phyloP scores from a whole-genome alignment of 2,888 invertebrate species.

The Chrysolina oricalcia region DNA sequence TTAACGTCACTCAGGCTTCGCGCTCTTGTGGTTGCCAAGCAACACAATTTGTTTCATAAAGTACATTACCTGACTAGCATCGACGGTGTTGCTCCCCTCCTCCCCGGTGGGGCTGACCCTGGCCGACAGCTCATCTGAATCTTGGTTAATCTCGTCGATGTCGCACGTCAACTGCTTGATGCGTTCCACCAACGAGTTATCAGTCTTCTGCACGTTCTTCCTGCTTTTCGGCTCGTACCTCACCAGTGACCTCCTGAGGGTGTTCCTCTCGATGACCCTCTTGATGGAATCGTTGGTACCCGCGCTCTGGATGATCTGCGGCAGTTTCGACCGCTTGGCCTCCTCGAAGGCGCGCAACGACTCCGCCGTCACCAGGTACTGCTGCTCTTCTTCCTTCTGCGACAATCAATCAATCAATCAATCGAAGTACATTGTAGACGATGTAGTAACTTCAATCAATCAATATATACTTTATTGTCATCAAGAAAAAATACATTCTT shows the following conservation, averaged over 20 bases:
- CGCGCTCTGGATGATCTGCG: slow-evolving; percentile 72
- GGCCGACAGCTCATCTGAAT: slow-evolving; percentile 52
- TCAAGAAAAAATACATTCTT: too few species aligned
- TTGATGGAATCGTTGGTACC: slow-evolving; percentile 80
- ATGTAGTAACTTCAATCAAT: too few species aligned
- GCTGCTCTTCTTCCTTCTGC: slow-evolving; percentile 62
- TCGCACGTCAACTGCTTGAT: slow-evolving; percentile 90
- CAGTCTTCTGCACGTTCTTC: slow-evolving; percentile 75
- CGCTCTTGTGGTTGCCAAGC: too few species aligned
- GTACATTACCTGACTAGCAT: slow-evolving; percentile 47
- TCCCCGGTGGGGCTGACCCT: slow-evolving; percentile 81
- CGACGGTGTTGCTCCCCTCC: slow-evolving; percentile 70
- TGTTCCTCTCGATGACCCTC: slow-evolving; percentile 88
- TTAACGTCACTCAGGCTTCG: too few species aligned
- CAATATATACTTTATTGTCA: too few species aligned
- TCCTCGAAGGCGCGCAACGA: slow-evolving; percentile 82
- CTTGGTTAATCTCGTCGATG: slow-evolving; percentile 77
- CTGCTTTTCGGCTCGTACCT: slow-evolving; percentile 73
- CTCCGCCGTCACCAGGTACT: slow-evolving; percentile 80
- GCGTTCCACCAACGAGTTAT: slow-evolving; percentile 88
- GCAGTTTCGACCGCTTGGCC: slow-evolving; percentile 75
- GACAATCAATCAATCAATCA: too few species aligned
- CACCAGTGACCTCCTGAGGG: slow-evolving; percentile 85
- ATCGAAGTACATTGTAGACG: too few species aligned
- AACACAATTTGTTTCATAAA: not conserved